These are phyloP conservation scores for Propithecus coquereli DNA, from an alignment of 2,113 vertebrate species.

Conservation along the genomic window DNA sequence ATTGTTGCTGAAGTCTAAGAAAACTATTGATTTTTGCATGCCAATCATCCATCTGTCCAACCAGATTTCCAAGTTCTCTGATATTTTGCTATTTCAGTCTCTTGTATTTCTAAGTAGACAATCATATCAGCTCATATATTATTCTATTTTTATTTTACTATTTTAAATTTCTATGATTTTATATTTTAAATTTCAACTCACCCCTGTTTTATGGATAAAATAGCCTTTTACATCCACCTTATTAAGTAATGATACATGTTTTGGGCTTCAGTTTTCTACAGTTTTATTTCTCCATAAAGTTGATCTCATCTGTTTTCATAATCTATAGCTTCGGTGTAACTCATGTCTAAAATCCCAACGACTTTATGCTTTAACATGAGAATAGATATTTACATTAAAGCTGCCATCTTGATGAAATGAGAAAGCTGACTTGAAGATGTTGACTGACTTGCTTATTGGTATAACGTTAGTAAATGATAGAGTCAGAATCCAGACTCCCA, in stretches of 20 bases:
- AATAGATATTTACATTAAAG: neutral
- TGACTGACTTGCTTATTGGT: neutral
- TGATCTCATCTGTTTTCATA: neutral
- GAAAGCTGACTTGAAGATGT: neutral
- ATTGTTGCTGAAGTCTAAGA: neutral
- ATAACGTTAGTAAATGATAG: neutral
- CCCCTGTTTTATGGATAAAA: neutral
- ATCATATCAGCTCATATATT: neutral
- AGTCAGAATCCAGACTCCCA: neutral
- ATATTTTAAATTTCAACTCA: conserved; percentile 5
- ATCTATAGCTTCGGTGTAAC: neutral
- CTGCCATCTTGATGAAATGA: neutral
- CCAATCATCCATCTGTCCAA: neutral
- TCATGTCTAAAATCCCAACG: neutral
- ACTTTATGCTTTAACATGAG: neutral
- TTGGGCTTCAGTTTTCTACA: neutral
- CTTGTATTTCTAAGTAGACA: neutral
- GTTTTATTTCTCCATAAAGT: neutral
- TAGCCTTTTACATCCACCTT: neutral
- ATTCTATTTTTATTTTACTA: conserved; percentile 24
- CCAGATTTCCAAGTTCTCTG: conserved; percentile 9
- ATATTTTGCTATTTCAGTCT: neutral
- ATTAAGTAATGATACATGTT: neutral
- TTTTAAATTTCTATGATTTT: conserved; percentile 31
- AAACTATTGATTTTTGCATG: neutral